Evolutionary conservation across 37 sponge, comb jelly and placozoan species (phyloP).

Genomic region (Eunapius fragilis): DNA sequence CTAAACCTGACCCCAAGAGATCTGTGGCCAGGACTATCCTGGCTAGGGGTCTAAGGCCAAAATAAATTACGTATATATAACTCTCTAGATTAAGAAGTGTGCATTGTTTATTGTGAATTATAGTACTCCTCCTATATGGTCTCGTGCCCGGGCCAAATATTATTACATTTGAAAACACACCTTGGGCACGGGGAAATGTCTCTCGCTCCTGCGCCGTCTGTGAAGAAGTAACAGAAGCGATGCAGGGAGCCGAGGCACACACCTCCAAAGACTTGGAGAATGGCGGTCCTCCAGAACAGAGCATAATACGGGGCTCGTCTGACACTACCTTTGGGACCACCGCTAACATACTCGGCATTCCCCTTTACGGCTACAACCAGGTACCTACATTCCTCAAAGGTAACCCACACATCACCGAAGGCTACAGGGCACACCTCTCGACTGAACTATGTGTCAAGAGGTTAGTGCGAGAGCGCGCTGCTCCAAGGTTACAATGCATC

Average conservation of each 20-base stretch:
- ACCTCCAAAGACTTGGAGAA: no score
- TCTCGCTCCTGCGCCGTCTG: no score
- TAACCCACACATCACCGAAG: conserved; percentile 84
- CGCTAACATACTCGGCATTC: conserved; percentile 41
- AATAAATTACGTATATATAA: no score
- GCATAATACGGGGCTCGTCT: background rate
- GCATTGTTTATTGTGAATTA: no score
- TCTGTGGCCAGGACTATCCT: no score
- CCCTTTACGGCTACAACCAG: conserved; percentile 65
- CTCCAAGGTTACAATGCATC: no score
- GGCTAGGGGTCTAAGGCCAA: no score
- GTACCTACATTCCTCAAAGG: conserved; percentile 74
- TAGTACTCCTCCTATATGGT: background rate
- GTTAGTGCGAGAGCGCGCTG: conserved; percentile 20
- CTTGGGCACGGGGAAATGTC: background rate
- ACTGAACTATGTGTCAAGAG: conserved; percentile 68
- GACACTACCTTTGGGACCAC: background rate
- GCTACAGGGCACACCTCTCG: conserved; percentile 76
- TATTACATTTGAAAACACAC: no score
- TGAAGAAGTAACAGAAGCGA: conserved; percentile 15
- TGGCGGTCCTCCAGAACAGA: no score
- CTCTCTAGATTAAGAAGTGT: no score
- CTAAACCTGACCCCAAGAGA: no score
- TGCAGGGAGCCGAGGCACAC: background rate
- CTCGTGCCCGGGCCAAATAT: background rate